phyloP scores from a whole-genome alignment of 2,888 invertebrate genomes.

The Isotomurus palustris region DNA sequence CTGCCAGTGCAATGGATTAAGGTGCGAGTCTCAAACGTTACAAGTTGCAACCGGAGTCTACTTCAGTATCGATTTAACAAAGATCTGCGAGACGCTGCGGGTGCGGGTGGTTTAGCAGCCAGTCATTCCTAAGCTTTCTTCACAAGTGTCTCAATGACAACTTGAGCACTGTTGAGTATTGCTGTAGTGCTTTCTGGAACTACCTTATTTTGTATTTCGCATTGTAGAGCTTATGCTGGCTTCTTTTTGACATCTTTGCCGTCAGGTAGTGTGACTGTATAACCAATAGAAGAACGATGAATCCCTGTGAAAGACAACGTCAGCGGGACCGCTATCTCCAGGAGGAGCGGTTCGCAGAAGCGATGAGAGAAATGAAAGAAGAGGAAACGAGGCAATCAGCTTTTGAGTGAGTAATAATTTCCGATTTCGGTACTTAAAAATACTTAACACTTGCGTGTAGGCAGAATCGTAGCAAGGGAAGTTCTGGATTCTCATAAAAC shows the following conservation, averaged over 20 bases:
- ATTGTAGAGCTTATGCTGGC: not conserved
- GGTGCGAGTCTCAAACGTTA: too few relatives aligned
- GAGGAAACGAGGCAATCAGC: constrained; percentile 39
- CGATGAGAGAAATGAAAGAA: constrained; percentile 37
- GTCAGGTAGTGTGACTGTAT: constrained; percentile 7
- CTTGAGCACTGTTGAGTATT: too few relatives aligned
- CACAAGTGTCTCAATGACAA: too few relatives aligned
- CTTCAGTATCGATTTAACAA: too few relatives aligned
- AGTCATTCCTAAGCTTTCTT: too few relatives aligned
- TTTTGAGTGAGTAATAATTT: constrained; percentile 24
- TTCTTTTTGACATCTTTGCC: not conserved
- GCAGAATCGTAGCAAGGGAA: not conserved
- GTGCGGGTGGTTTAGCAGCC: too few relatives aligned
- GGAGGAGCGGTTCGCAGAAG: constrained; percentile 38
- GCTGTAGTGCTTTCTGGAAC: too few relatives aligned
- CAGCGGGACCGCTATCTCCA: constrained; percentile 27
- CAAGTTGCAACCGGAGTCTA: too few relatives aligned
- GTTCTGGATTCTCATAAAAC: not conserved
- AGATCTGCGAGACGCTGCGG: too few relatives aligned
- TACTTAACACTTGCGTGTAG: not conserved
- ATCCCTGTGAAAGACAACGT: constrained; percentile 27
- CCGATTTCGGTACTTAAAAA: not conserved
- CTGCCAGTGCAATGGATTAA: too few relatives aligned
- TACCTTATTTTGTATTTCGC: too few relatives aligned
- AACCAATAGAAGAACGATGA: constrained; percentile 26